These are phyloP conservation scores for Peromyscus leucopus DNA, from an alignment of 2,113 vertebrate genomes.

Conservation along the genomic window DNA sequence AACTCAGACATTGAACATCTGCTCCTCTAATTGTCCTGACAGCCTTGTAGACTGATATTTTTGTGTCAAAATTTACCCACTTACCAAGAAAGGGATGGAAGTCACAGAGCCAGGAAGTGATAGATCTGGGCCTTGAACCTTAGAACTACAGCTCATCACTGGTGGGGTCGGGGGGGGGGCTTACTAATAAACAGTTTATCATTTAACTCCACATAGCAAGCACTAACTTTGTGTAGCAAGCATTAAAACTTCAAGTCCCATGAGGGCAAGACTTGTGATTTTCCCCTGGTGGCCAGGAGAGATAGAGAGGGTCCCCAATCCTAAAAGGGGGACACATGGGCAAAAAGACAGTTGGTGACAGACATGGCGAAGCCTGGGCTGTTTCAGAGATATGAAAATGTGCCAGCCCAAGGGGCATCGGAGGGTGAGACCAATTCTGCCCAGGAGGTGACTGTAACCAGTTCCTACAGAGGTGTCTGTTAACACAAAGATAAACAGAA, in stretches of 20 bases:
- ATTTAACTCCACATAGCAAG: background rate
- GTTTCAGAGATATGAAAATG: background rate
- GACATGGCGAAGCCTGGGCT: background rate
- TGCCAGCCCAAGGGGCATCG: background rate
- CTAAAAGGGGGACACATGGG: background rate
- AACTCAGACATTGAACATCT: background rate
- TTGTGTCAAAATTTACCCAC: background rate
- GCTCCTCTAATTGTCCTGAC: background rate
- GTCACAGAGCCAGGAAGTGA: background rate
- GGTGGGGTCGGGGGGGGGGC: background rate
- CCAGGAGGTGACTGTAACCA: background rate
- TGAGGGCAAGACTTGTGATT: background rate
- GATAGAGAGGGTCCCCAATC: background rate
- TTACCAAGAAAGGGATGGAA: background rate
- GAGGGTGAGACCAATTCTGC: background rate
- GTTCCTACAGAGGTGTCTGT: background rate
- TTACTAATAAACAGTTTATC: background rate
- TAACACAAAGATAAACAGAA: background rate
- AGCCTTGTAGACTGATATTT: background rate
- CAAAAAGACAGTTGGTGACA: background rate
- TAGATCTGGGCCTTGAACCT: background rate
- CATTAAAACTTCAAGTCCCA: background rate
- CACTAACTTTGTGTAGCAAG: background rate
- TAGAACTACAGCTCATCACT: background rate
- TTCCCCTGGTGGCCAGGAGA: background rate